Evolutionary conservation across 2,797 vertebrate species (phyloP).

Genomic region (Macroramphosus scolopax): DNA sequence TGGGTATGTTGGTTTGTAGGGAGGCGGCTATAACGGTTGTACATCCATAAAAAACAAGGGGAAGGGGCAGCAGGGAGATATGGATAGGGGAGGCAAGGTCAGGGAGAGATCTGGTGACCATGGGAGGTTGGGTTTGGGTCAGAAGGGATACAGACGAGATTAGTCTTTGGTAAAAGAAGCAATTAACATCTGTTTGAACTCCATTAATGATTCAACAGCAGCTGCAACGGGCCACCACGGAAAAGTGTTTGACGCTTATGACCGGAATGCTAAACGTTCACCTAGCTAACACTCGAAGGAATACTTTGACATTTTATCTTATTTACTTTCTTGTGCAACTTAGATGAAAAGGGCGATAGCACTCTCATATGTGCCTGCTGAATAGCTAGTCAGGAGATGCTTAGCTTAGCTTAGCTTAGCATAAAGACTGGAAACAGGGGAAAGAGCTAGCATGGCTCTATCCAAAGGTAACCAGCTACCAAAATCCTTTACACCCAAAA

Average conservation of each 20-base stretch:
- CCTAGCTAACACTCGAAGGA: no score
- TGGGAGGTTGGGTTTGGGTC: constrained; percentile 35
- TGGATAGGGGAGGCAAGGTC: constrained; percentile 24
- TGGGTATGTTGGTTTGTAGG: constrained; percentile 1
- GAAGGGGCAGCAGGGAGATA: constrained; percentile 27
- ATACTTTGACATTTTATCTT: no score
- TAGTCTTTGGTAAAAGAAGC: no score
- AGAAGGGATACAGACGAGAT: constrained; percentile 30
- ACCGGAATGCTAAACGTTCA: background rate
- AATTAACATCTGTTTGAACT: constrained; percentile 19
- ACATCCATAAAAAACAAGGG: background rate
- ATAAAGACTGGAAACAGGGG: background rate
- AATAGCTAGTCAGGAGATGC: background rate
- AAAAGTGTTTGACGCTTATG: background rate
- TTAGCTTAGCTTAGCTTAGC: background rate
- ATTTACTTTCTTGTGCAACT: no score
- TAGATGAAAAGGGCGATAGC: no score
- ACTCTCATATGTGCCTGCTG: background rate
- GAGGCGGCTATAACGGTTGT: background rate
- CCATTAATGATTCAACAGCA: constrained; percentile 26
- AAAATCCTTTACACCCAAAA: no score
- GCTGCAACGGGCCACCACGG: background rate
- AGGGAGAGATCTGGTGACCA: constrained; percentile 32
- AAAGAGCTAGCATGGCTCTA: background rate
- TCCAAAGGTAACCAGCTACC: no score